Conservation (phyloP, 1,140 invertebrate species). For the Atta cephalotes region DNA sequence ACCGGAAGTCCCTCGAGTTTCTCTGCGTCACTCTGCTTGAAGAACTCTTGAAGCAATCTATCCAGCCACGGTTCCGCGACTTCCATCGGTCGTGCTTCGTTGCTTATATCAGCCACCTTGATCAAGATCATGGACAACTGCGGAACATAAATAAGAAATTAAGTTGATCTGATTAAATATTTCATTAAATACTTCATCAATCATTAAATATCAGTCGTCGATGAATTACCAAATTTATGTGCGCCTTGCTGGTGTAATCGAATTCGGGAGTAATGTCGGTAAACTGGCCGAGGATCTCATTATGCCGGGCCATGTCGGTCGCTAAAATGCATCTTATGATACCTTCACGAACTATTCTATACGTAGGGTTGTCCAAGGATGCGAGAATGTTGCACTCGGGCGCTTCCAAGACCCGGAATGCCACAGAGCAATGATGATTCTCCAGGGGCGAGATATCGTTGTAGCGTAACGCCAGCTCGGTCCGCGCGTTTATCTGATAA, state of each 20-base stretch:
- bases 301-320: constrained; percentile 95
- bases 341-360: constrained; percentile 90
- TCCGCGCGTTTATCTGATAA: constrained; percentile 95
- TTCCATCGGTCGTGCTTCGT: constrained; percentile 94
- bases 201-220: neutral
- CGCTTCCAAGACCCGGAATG: constrained; percentile 93
- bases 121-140: constrained; percentile 95
- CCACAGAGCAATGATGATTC: constrained; percentile 96
- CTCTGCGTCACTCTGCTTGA: constrained; percentile 94
- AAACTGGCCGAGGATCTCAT: constrained; percentile 94
- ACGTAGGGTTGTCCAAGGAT: constrained; percentile 89
- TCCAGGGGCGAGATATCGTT: constrained; percentile 96
- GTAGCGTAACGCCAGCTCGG: constrained; percentile 94
- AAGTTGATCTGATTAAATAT: neutral
- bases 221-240: constrained; percentile 92
- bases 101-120: constrained; percentile 95
- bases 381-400: constrained; percentile 93
- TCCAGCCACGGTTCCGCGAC: constrained; percentile 95
- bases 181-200: neutral
- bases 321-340: constrained; percentile 95
- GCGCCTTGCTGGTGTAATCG: constrained; percentile 91
- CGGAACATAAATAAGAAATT: constrained; percentile 17
- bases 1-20: constrained; percentile 94
- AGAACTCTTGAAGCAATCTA: constrained; percentile 92
- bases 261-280: constrained; percentile 90